Evolutionary conservation across 2,797 vertebrate genomes (phyloP), one percentile per base, ranked within the genome.

Genomic region (Clarias fuscus): DNA sequence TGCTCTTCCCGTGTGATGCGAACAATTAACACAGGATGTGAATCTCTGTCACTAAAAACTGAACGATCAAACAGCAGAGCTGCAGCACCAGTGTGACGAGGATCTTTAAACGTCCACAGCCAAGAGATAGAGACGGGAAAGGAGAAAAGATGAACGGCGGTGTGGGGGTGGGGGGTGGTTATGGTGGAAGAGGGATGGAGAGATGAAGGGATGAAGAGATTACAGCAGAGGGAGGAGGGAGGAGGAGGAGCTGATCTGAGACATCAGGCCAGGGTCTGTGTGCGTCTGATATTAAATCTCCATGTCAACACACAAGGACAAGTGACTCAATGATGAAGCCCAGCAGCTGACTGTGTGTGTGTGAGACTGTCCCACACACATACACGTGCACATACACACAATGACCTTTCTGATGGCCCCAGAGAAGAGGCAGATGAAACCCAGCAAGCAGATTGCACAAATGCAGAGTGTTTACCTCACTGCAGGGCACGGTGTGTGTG

Each of bases 221-320:
- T 91, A 92, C 65, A 95, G 94, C 91, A 92, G 94, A 91, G 92
- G 0, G 89, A 93, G 94, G 84, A 27, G 1, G 24, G n/a, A 18
- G n/a, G 84, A 92, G 93, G 93, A 91, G 89, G 89, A 90, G 93
- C 95, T 95, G 96, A 94, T 93, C 94, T 94, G 95, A 98, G 97
- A 97, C 96, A 95, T 97, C 95, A 95, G 93, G 93, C 94, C 92
- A 92, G 92, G 94, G 94, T 96, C 95, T 93, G 93, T 95, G 95
- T 92, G 94, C 94, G 95, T 95, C 96, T 96, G 97, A 97, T 97
- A 97, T 96, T 97, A 97, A 95, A 95, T 96, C 96, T 96, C 96
- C 95, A 95, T 92, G 93, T 97, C 96, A 97, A 96, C 96, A 94
- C 95, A 95, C 90, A 94, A 94, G 94, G 96, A 97, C 95, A 97